A percentile compares a stretch with the other conserved stretches of the same genome.
These are phyloP conservation scores for Pongo abelii DNA, from an alignment of 2,113 vertebrate species.

Conservation along the genomic window DNA sequence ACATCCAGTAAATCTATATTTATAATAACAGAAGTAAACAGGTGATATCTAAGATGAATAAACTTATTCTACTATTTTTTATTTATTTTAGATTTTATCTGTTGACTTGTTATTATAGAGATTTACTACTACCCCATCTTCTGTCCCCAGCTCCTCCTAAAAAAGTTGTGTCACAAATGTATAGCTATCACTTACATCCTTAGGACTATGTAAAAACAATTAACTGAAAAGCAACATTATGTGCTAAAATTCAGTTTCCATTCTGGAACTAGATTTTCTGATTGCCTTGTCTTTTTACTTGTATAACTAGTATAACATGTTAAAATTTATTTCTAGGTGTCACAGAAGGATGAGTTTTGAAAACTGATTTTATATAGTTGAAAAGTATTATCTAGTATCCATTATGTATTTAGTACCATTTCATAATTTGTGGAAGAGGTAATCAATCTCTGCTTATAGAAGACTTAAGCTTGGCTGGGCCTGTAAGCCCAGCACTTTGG, in stretches of 20 bases:
- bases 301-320: neutral
- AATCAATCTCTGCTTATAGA: neutral
- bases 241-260: neutral
- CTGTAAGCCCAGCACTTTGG: no score
- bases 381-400: neutral
- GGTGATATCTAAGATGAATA: neutral
- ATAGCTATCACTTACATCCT: neutral
- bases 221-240: neutral
- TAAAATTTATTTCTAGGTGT: neutral
- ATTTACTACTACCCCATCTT: neutral
- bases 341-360: constrained; percentile 30
- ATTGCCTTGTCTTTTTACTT: constrained; percentile 6
- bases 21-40: neutral
- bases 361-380: no score
- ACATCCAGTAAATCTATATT: neutral
- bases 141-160: neutral
- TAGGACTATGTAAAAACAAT: neutral
- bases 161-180: neutral
- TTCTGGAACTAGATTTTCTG: neutral
- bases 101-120: neutral
- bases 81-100: neutral
- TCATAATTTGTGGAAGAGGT: neutral
- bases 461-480: neutral
- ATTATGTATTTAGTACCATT: neutral
- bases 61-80: neutral